Conservation (phyloP, 2,888 invertebrate species). For the Syrista parreyssii region DNA sequence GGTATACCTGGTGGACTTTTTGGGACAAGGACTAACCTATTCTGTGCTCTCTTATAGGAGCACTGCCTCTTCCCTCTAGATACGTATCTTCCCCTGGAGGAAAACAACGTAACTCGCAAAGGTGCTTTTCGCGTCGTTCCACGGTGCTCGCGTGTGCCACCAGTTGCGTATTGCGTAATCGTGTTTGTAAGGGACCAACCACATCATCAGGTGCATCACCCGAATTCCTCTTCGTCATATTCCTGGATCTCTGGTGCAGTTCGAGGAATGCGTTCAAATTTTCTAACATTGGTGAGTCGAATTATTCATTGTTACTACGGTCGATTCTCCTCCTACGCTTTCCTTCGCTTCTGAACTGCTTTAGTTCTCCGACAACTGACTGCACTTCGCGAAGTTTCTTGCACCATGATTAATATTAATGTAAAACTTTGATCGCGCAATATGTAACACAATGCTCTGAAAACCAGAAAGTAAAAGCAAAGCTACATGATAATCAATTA, state of each 20-base stretch:
- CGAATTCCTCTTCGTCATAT: background rate
- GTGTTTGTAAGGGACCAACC: conserved; percentile 21
- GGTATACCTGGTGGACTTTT: background rate
- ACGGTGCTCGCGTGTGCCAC: conserved; percentile 50
- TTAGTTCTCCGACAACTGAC: background rate
- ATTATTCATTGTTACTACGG: background rate
- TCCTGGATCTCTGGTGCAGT: background rate
- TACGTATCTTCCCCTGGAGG: conserved; percentile 7
- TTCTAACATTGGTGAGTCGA: background rate
- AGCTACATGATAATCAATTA: background rate
- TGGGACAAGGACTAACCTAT: background rate
- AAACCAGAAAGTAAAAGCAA: background rate
- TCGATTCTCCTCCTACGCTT: background rate
- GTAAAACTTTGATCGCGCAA: background rate
- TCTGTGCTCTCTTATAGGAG: background rate
- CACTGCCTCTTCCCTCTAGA: background rate
- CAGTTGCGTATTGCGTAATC: conserved; percentile 62
- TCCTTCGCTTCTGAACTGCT: background rate
- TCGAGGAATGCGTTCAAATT: background rate
- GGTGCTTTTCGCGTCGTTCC: conserved; percentile 6
- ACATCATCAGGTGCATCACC: conserved; percentile 3
- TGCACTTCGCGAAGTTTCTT: background rate
- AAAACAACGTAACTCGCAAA: conserved; percentile 20
- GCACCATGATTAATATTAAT: background rate
- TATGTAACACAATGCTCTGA: background rate